phyloP scores from a whole-genome alignment of 2,797 vertebrate species.

The Lacerta viridis region DNA sequence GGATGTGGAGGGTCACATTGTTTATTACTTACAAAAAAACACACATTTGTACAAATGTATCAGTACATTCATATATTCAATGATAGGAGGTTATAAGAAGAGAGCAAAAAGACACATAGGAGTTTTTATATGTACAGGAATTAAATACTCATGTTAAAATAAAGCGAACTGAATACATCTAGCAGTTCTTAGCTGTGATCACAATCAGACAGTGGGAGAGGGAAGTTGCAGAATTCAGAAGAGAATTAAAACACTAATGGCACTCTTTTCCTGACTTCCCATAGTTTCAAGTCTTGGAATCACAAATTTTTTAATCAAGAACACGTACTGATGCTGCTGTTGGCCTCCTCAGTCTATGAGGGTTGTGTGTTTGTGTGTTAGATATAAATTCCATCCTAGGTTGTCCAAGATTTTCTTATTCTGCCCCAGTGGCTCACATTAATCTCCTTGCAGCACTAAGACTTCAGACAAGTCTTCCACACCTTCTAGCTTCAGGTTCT shows the following conservation, averaged over 20 bases:
- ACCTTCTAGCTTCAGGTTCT: conserved; percentile 92
- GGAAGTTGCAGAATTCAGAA: background rate
- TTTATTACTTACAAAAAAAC: conserved; percentile 15
- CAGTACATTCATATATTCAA: background rate
- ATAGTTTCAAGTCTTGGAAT: background rate
- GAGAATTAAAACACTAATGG: too few relatives aligned
- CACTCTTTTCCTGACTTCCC: accelerated
- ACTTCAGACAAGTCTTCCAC: conserved; percentile 92
- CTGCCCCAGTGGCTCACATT: background rate
- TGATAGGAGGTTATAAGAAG: background rate
- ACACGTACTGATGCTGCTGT: background rate
- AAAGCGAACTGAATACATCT: background rate
- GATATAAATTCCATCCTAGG: background rate
- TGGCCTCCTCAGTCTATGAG: accelerated
- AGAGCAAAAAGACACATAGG: background rate
- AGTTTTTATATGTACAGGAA: background rate
- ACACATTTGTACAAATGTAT: background rate
- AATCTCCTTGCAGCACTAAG: conserved; percentile 86
- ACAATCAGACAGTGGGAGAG: too few relatives aligned
- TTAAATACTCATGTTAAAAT: background rate
- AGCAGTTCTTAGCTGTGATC: background rate
- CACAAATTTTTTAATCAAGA: background rate
- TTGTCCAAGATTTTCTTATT: background rate
- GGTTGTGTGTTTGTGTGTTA: background rate
- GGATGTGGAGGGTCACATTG: too few relatives aligned